A percentile compares a stretch with the other conserved stretches of the same genome.
Conservation (phyloP, 2,113 vertebrate genomes). For the Pan troglodytes region NHGRI_mPanTro3-v2.1_pri NC_072402.2:127849501-127850000, state of each 20-base stretch:
- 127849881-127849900: too few relatives aligned
- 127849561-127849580: background rate
- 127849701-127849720: background rate
- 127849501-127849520: background rate
- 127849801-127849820: too few relatives aligned
- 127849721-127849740: background rate
- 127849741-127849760: too few relatives aligned
- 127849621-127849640: background rate
- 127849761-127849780: too few relatives aligned
- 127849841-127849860: too few relatives aligned
- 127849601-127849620: background rate
- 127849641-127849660: background rate
- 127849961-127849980: background rate
- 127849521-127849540: background rate
- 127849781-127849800: background rate
- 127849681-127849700: background rate
- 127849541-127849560: background rate
- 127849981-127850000: background rate
- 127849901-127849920: too few relatives aligned
- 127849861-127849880: too few relatives aligned
- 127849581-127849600: slow-evolving; percentile 5
- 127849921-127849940: too few relatives aligned
- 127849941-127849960: background rate
- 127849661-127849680: background rate
- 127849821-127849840: background rate